Conservation (phyloP, 2,888 invertebrate genomes). For the Microctonus hyperodae region DNA sequence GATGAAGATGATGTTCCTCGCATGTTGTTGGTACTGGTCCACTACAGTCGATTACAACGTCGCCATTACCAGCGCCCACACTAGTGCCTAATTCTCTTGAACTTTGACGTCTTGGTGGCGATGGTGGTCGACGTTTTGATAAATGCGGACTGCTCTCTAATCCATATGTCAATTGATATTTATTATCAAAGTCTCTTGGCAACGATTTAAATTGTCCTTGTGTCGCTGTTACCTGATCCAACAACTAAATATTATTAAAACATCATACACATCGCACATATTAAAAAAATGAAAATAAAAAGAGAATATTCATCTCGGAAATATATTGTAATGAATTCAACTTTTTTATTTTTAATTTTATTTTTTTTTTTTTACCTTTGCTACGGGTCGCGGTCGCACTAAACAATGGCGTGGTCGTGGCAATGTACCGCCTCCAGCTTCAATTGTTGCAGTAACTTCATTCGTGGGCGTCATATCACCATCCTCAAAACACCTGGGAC, state of each 20-base stretch:
- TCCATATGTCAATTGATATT: constrained; percentile 64
- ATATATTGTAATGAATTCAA: background rate
- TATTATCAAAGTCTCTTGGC: constrained; percentile 66
- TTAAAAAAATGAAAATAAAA: background rate
- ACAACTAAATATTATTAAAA: constrained; percentile 42
- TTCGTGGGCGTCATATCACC: constrained; percentile 91
- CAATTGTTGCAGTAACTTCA: constrained; percentile 68
- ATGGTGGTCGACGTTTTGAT: constrained; percentile 80
- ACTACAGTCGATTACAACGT: constrained; percentile 62
- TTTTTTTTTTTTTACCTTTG: constrained; percentile 67
- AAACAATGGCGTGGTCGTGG: constrained; percentile 81
- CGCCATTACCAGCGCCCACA: constrained; percentile 46
- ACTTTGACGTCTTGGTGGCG: constrained; percentile 79
- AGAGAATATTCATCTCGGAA: background rate
- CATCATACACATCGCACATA: constrained; percentile 30
- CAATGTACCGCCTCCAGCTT: constrained; percentile 81
- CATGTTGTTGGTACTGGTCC: constrained; percentile 64
- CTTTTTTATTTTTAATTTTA: background rate
- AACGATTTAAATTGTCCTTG: constrained; percentile 66
- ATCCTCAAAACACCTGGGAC: constrained; percentile 82
- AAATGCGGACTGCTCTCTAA: constrained; percentile 73
- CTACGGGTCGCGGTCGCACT: constrained; percentile 81
- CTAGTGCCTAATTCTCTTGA: constrained; percentile 53
- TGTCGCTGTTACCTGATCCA: constrained; percentile 56
- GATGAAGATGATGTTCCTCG: constrained; percentile 56